Evolutionary conservation across 2,797 vertebrate genomes (phyloP), one percentile per base, ranked within the genome.

Genomic region (Pantherophis vulpinus): DNA sequence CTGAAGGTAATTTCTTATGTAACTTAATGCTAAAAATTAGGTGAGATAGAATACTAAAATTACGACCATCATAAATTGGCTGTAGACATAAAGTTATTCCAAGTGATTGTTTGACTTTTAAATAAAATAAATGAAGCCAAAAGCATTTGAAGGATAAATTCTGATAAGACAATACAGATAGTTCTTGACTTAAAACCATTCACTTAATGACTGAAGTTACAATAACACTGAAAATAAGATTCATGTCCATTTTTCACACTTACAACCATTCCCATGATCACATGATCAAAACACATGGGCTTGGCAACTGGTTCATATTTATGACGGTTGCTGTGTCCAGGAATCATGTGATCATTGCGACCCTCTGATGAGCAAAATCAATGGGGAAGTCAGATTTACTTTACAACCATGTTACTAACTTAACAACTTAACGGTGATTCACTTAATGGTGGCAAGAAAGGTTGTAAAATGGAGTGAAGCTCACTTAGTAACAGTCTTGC

Each of bases 1-100:
- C 97, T 98, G 79, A 99, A 99, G 98, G 99, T 99, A 97, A 96
- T 83, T 51, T 91, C 25, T 86, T 37, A 29, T 25, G 79, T 63
- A 88, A 86, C 32, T 91, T 37, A 94, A 91, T 92, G 14, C 47
- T 91, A 32, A 27, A 91, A 25, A 32, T 51, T 55, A 1, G 86
- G 1, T 1, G 63, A 2, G 93, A 93, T 90, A 37, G 92, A 92
- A 94, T 88, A 51, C 90, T 0, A 8, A 7, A 92, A 56, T 58
- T 92, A 47, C 61, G 70, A 61, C 29, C 54, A 42, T 93, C 58
- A 14, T 20, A 23, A 63, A 86, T 87, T 32, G 66, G 2, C 37
- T 79, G 18, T 25, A 83, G 27, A 79, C 18, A 74, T 27, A 91
- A 88, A 90, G 87, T 94, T 87, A 66, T 93, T 79, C 2, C 0